Conservation (phyloP, 1,140 invertebrate species). For the Heterodera schachtii region DNA sequence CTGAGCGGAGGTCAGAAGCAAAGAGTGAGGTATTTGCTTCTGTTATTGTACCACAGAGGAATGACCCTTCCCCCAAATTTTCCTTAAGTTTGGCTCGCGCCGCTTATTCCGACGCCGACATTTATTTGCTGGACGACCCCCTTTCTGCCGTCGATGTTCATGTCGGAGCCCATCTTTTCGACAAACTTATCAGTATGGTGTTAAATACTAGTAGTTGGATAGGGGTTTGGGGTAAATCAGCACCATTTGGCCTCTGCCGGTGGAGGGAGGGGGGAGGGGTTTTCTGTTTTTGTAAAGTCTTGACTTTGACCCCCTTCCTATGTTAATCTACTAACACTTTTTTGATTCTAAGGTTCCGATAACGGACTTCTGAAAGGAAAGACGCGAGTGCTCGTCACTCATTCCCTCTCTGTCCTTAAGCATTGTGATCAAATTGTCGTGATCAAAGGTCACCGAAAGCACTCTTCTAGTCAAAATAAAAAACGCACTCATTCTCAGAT, state of each 20-base stretch:
- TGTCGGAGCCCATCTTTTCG: constrained; percentile 85
- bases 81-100: constrained; percentile 78
- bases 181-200: constrained; percentile 74
- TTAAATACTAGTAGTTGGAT: too few species aligned
- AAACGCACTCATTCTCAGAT: constrained; percentile 4
- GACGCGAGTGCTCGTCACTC: constrained; percentile 65
- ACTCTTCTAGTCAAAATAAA: background rate
- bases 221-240: too few species aligned
- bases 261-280: too few species aligned
- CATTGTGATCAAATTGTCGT: constrained; percentile 53
- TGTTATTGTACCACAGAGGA: too few species aligned
- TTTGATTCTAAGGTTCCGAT: constrained; percentile 69
- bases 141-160: constrained; percentile 91
- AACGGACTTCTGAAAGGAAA: constrained; percentile 72
- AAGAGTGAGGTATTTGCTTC: constrained; percentile 73
- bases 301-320: too few species aligned
- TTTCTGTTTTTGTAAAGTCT: too few species aligned
- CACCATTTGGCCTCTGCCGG: too few species aligned
- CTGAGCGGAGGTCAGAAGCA: constrained; percentile 96
- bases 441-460: constrained; percentile 30
- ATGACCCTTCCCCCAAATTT: too few species aligned
- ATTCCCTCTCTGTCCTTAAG: constrained; percentile 58
- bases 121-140: constrained; percentile 92
- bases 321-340: too few species aligned
- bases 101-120: constrained; percentile 84